Evolutionary conservation across 1,140 invertebrate genomes (phyloP), one percentile per base, ranked within the genome.

Genomic region (Pseudachorutes palmiensis): DNA sequence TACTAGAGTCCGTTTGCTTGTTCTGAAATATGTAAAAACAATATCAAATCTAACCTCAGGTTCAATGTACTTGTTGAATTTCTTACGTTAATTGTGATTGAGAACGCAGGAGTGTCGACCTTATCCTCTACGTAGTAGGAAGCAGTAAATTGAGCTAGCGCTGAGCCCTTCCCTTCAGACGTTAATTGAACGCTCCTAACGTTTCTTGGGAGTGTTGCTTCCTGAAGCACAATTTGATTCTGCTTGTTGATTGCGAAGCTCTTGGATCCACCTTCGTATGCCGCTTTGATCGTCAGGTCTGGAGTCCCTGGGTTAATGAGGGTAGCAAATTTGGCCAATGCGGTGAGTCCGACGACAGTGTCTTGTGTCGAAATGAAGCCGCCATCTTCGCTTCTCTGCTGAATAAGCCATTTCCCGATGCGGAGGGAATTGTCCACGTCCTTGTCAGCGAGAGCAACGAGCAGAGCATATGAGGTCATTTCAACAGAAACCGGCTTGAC

Each of bases 51-150:
- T n/a, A 5, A 61, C 24, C 30, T 61, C 59, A 22, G 5, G 12
- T 55, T 41, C n/a, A 22, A 30, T n/a, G n/a, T n/a, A n/a, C n/a
- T n/a, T n/a, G n/a, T n/a, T n/a, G n/a, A n/a, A n/a, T n/a, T 29
- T 0, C 49, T 57, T 64, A 69, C 67, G 30, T 64, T 36, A 36
- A 69, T 57, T 24, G 29, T 2, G 5, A 69, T n/a, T 2, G 28
- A 30, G 28, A 70, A 70, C 3, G 69, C 65, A 2, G 64, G 61
- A 1, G 31, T 48, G 0, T 30, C 29, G 2, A 41, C 90, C 22
- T 91, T 92, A 2, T 93, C 89, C 77, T 93, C 92, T 32, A 91
- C 84, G 77, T 91, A 90, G 74, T 92, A 94, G 48, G 82, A 82
- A 71, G 89, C 91, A 2, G 86, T 86, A 0, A 96, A 83, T 77